Evolutionary conservation across 2,797 vertebrate genomes (phyloP).

Genomic region (Nyctalus aviator): DNA sequence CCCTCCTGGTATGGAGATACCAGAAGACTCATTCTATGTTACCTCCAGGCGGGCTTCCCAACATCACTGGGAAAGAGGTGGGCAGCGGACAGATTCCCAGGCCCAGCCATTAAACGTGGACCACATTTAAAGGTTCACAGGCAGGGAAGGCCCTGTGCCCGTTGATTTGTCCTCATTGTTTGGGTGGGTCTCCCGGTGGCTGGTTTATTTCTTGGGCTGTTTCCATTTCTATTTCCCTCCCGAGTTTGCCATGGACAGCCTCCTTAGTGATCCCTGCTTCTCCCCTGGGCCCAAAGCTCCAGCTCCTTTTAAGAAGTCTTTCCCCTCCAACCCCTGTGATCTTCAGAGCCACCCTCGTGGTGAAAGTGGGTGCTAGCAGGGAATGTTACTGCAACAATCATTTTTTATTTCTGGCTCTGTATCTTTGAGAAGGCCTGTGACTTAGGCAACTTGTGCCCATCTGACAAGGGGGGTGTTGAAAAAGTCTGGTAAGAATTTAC

Average conservation of each 20-base stretch:
- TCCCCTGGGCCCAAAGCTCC: not conserved
- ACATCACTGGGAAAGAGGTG: not conserved
- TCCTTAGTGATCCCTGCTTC: not conserved
- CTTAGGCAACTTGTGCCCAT: not conserved
- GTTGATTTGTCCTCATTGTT: fast-evolving
- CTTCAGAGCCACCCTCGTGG: not conserved
- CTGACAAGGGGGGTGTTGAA: not conserved
- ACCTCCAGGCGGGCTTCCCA: not conserved
- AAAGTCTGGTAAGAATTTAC: conserved; percentile 40
- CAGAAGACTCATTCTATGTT: not conserved
- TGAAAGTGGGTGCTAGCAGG: not conserved
- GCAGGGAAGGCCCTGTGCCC: not conserved
- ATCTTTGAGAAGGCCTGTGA: not conserved
- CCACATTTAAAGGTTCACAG: not conserved
- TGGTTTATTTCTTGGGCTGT: not conserved
- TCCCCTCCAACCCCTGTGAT: not conserved
- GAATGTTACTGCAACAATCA: not conserved
- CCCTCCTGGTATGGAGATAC: not conserved
- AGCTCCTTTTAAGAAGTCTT: not conserved
- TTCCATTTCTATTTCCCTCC: not conserved
- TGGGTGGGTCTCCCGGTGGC: not conserved
- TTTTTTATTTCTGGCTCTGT: not conserved
- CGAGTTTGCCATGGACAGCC: fast-evolving
- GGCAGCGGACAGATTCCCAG: not conserved
- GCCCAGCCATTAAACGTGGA: not conserved